Evolutionary conservation across 2,113 vertebrate species (phyloP).

Genomic region (Gopherus flavomarginatus): DNA sequence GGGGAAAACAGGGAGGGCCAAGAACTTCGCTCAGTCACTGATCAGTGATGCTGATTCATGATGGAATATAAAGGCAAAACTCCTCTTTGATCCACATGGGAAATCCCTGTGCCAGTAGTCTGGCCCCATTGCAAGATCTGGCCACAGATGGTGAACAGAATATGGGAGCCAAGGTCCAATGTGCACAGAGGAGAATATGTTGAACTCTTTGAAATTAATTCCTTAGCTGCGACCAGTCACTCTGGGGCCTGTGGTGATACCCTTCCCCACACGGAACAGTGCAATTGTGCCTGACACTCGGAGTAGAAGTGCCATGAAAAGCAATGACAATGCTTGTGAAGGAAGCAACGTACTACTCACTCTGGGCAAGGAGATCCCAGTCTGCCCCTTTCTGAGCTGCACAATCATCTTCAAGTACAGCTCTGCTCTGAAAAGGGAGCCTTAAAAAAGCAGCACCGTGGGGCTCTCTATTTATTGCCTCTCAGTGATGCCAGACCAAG

Average conservation of each 20-base stretch:
- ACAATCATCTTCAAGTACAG: no score
- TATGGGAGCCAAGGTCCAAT: not conserved
- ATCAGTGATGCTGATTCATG: not conserved
- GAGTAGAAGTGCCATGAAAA: not conserved
- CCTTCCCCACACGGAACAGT: not conserved
- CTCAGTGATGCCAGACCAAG: not conserved
- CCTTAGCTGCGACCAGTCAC: not conserved
- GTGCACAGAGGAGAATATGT: not conserved
- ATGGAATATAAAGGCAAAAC: not conserved
- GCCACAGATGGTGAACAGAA: not conserved
- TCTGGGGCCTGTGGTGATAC: not conserved
- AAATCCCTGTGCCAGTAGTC: not conserved
- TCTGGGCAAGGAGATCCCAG: not conserved
- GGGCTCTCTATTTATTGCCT: not conserved
- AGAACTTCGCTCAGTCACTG: fast-evolving
- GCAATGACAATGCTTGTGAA: not conserved
- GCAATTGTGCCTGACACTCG: not conserved
- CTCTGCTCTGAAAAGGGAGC: not conserved
- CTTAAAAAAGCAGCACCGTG: not conserved
- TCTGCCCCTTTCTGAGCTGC: no score
- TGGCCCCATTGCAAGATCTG: not conserved
- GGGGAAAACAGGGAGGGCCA: not conserved
- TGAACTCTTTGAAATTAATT: not conserved
- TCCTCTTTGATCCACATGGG: not conserved
- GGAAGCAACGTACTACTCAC: not conserved